phyloP scores from a whole-genome alignment of 1,140 invertebrate species.

The Bombus confusus region DNA sequence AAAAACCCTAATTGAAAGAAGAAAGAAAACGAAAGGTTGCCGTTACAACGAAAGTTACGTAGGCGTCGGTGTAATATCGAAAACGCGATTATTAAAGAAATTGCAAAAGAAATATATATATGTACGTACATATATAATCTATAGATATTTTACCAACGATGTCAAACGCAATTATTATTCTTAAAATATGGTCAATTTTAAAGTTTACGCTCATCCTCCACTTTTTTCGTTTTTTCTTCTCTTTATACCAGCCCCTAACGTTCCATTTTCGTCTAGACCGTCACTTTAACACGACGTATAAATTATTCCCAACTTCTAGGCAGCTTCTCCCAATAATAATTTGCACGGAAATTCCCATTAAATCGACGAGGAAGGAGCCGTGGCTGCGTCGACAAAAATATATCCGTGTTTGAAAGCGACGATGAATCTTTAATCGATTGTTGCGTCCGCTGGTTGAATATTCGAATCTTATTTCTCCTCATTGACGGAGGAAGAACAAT shows the following conservation, averaged over 20 bases:
- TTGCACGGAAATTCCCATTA: background rate
- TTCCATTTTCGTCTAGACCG: background rate
- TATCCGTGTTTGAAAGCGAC: background rate
- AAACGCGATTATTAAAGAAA: too few relatives aligned
- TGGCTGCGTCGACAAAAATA: background rate
- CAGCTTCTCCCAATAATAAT: background rate
- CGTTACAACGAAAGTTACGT: too few relatives aligned
- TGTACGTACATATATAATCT: too few relatives aligned
- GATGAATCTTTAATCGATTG: background rate
- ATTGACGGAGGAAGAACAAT: background rate
- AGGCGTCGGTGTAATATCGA: too few relatives aligned
- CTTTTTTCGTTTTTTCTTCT: background rate
- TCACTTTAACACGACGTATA: background rate
- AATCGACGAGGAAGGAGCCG: background rate
- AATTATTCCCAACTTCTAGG: background rate
- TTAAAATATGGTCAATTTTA: too few relatives aligned
- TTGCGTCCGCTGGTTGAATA: background rate
- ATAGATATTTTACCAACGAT: too few relatives aligned
- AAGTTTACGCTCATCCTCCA: background rate
- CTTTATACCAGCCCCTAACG: background rate
- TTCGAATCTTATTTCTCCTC: background rate
- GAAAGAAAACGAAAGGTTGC: too few relatives aligned
- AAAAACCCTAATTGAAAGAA: too few relatives aligned
- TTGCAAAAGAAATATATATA: too few relatives aligned
- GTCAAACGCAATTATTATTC: too few relatives aligned